phyloP scores from a whole-genome alignment of 2,113 vertebrate genomes.

The Noctilio leporinus region DNA sequence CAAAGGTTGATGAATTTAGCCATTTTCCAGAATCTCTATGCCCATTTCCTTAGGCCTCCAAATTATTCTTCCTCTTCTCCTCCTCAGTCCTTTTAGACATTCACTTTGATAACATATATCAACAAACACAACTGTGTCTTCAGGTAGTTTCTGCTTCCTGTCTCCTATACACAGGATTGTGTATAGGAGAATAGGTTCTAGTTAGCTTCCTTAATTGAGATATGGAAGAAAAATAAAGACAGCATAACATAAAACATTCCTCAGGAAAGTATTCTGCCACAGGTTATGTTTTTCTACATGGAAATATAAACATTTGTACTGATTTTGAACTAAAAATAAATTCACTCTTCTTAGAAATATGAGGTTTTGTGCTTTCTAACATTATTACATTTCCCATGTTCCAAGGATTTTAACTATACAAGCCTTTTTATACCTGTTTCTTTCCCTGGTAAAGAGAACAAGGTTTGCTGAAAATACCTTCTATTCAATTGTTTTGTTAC shows the following conservation, averaged over 20 bases:
- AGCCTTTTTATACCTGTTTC: background rate
- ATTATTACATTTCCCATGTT: background rate
- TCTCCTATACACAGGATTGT: background rate
- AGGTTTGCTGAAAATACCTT: background rate
- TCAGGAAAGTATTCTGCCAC: background rate
- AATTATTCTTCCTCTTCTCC: background rate
- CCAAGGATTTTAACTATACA: background rate
- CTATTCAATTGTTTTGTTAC: background rate
- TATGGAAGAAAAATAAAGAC: background rate
- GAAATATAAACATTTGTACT: background rate
- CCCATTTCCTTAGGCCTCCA: background rate
- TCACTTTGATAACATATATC: background rate
- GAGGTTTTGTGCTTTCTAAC: background rate
- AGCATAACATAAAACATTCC: background rate
- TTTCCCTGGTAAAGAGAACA: background rate
- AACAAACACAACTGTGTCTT: background rate
- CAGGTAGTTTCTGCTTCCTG: background rate
- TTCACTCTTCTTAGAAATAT: background rate
- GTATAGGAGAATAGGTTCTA: background rate
- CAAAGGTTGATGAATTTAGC: background rate
- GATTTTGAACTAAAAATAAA: constrained; percentile 1
- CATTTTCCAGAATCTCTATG: background rate
- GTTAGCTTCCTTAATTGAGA: background rate
- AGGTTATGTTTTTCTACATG: background rate
- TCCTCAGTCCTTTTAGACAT: background rate